A percentile compares a stretch with the other conserved stretches of the same genome.
Evolutionary conservation across 2,797 vertebrate genomes (phyloP).

Genomic region (Cottoperca gobio): DNA sequence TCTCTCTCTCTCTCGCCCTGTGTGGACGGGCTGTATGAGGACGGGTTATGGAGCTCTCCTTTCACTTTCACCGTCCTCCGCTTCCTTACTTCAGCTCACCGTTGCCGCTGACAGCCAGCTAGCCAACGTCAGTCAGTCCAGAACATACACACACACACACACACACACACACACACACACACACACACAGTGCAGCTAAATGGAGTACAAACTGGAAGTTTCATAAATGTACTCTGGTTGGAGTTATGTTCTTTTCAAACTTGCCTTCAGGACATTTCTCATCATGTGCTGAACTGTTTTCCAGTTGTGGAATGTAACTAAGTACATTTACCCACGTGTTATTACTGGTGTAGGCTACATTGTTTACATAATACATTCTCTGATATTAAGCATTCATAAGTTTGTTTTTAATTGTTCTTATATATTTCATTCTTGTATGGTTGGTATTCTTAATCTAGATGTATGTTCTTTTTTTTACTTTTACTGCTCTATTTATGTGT

Average conservation of each 20-base stretch:
- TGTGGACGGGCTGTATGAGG: slow-evolving; percentile 20
- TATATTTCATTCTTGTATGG: too few relatives aligned
- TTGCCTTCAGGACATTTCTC: slow-evolving; percentile 55
- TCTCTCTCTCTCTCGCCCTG: neutral
- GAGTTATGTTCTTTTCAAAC: slow-evolving; percentile 34
- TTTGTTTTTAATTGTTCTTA: too few relatives aligned
- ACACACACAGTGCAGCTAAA: slow-evolving; percentile 12
- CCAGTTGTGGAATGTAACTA: too few relatives aligned
- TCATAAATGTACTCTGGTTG: slow-evolving; percentile 43
- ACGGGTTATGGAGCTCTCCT: slow-evolving; percentile 65
- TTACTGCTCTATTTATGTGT: too few relatives aligned
- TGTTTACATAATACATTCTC: too few relatives aligned
- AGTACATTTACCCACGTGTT: too few relatives aligned
- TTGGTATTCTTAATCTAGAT: too few relatives aligned
- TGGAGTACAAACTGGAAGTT: slow-evolving; percentile 68
- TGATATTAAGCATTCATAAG: too few relatives aligned
- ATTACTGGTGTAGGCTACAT: too few relatives aligned
- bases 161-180: slow-evolving; percentile 23
- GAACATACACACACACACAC: slow-evolving; percentile 39
- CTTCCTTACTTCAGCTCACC: slow-evolving; percentile 47
- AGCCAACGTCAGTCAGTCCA: slow-evolving; percentile 51
- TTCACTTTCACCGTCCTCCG: slow-evolving; percentile 63
- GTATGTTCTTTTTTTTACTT: too few relatives aligned
- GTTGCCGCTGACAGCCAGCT: slow-evolving; percentile 38
- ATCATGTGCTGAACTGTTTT: slow-evolving; percentile 19